Evolutionary conservation across 1,140 invertebrate genomes (phyloP).

Genomic region (Philopotamus ludificatus): DNA sequence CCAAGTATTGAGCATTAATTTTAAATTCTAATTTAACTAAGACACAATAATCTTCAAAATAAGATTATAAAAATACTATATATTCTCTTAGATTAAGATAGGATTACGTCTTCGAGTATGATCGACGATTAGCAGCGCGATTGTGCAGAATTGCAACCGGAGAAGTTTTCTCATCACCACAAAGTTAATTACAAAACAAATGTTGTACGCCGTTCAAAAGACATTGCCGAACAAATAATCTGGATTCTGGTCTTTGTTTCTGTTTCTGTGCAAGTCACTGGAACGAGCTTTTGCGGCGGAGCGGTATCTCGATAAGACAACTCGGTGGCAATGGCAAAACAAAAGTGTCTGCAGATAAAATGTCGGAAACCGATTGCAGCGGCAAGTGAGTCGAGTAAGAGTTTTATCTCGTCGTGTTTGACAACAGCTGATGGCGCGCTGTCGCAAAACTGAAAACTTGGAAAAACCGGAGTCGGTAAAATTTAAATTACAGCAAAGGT

Average conservation of each 20-base stretch:
- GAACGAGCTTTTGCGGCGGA: slow-evolving; percentile 10
- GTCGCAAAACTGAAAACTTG: neutral
- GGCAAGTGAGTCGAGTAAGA: neutral
- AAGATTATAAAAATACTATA: no score
- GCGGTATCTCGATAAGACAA: slow-evolving; percentile 19
- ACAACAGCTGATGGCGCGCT: neutral
- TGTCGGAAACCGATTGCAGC: slow-evolving; percentile 9
- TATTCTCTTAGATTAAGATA: no score
- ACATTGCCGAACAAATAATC: neutral
- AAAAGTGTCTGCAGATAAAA: neutral
- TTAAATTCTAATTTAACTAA: no score
- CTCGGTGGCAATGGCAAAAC: neutral
- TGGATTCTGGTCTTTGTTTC: neutral
- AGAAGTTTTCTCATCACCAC: no score
- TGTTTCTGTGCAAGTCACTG: slow-evolving; percentile 6
- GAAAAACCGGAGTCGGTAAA: slow-evolving; percentile 1
- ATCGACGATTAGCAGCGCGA: no score
- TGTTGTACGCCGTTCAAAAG: slow-evolving; percentile 11
- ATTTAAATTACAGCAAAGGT: neutral
- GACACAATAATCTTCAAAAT: no score
- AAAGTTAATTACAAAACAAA: slow-evolving; percentile 23
- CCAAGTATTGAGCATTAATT: no score
- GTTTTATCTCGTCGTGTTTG: no score
- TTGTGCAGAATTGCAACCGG: no score
- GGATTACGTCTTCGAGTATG: no score